Base-by-base conservation (phyloP, 1,140 invertebrate genomes). In the Megalonaias nervosa region DNA sequence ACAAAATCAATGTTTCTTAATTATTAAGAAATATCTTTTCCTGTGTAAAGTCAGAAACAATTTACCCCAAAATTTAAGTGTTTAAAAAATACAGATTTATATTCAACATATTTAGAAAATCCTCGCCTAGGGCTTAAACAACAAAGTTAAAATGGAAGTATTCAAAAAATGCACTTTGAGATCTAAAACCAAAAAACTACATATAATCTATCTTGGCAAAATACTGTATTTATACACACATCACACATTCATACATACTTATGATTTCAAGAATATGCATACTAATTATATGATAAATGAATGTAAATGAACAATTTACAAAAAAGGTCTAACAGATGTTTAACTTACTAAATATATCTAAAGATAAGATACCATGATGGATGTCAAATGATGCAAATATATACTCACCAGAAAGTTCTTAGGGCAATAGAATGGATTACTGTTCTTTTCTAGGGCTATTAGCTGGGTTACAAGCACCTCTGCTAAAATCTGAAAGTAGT, bases 381-480 rank as follows among this genome's bases (percentile, higher is more conserved):
- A 72, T 38, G 23, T 13, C 2, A 16, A 56, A 48, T 2, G 9
- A 14, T 38, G 38, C 16, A 17, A 55, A 74, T 17, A 15, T 67
- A 23, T 21, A 74, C 79, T 81, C 78, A 89, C 88, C 66, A 87
- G 64, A 68, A 87, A 89, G 26, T 72, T 73, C 14, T 81, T 72
- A 62, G 87, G 86, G 65, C 77, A 84, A 75, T 89, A 89, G 77
- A 82, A 88, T 17, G 86, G 87, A 71, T 89, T 84, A 19, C 71
- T 79, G 78, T 87, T 87, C 61, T 87, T 88, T 75, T 89, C 87
- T 60, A 89, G 67, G 2, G 83, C 75, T 57, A 82, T 79, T 60
- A 89, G 75, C 75, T 88, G 88, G 21, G 82, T 75, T 16, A 86
- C 79, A 17, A 89, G 71, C 72, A 87, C 87, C 74, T 89, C 88